These are phyloP conservation scores for Drosophila macrospina DNA, from an alignment of 2,888 invertebrate species.

Conservation along the genomic window DNA sequence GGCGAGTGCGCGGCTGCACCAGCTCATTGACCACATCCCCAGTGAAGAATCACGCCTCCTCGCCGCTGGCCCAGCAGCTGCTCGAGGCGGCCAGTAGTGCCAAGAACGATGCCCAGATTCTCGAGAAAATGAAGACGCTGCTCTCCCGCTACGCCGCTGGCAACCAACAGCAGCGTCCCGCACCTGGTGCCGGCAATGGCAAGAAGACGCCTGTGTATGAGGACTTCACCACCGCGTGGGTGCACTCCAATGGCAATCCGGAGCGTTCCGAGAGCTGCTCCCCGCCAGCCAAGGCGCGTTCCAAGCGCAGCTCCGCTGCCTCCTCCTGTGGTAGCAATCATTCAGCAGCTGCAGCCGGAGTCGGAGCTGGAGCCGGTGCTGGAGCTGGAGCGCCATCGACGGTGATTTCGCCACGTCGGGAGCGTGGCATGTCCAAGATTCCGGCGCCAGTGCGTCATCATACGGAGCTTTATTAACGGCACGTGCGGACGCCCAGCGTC, in stretches of 20 bases:
- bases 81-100: conserved; percentile 89
- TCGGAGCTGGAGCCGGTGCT: no score
- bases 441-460: conserved; percentile 85
- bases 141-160: conserved; percentile 87
- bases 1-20: conserved; percentile 85
- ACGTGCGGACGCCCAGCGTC: conserved; percentile 68
- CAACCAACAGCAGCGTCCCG: conserved; percentile 59
- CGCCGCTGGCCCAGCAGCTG: conserved; percentile 90
- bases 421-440: conserved; percentile 84
- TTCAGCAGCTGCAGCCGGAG: conserved; percentile 75
- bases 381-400: conserved; percentile 37
- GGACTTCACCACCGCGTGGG: conserved; percentile 90
- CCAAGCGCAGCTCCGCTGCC: conserved; percentile 84
- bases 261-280: conserved; percentile 87
- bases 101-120: conserved; percentile 90
- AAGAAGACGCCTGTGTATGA: conserved; percentile 87
- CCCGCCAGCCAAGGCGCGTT: conserved; percentile 82
- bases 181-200: conserved; percentile 12
- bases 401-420: conserved; percentile 82
- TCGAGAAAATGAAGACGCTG: conserved; percentile 91
- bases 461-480: conserved; percentile 84
- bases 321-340: conserved; percentile 84
- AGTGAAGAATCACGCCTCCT: conserved; percentile 87
- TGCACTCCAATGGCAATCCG: conserved; percentile 89
- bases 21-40: conserved; percentile 86